Evolutionary conservation across 1,140 invertebrate species (phyloP).

Genomic region (Helicoverpa zea): DNA sequence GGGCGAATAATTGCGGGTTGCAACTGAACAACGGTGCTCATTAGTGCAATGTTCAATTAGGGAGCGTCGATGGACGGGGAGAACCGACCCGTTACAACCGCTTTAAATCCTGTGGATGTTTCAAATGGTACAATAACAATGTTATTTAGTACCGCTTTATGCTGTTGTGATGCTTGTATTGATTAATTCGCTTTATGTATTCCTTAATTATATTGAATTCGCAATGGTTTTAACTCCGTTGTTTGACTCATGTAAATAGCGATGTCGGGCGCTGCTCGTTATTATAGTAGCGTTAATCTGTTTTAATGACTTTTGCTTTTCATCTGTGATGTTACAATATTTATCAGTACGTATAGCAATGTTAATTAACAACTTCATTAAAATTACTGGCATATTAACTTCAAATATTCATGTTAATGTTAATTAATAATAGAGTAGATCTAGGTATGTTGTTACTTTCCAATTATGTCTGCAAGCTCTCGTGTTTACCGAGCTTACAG

Average conservation of each 20-base stretch:
- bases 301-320: not conserved
- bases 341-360: not conserved
- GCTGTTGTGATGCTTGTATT: constrained; percentile 38
- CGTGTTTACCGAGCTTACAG: no score
- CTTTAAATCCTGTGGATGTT: constrained; percentile 49
- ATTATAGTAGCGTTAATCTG: constrained; percentile 16
- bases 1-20: constrained; percentile 79
- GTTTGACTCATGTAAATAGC: constrained; percentile 21
- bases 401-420: not conserved
- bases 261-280: not conserved
- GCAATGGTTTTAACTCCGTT: constrained; percentile 22
- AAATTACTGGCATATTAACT: not conserved
- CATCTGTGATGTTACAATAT: not conserved
- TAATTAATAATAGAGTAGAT: not conserved
- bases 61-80: constrained; percentile 60
- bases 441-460: not conserved
- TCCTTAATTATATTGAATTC: constrained; percentile 39
- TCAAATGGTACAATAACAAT: constrained; percentile 50
- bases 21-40: constrained; percentile 78
- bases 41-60: constrained; percentile 79
- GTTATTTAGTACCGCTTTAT: constrained; percentile 42
- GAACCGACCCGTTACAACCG: constrained; percentile 54
- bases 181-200: constrained; percentile 37
- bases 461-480: no score
- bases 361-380: constrained; percentile 13